Conservation (phyloP, 2,797 vertebrate genomes). For the Falco berigora region DNA sequence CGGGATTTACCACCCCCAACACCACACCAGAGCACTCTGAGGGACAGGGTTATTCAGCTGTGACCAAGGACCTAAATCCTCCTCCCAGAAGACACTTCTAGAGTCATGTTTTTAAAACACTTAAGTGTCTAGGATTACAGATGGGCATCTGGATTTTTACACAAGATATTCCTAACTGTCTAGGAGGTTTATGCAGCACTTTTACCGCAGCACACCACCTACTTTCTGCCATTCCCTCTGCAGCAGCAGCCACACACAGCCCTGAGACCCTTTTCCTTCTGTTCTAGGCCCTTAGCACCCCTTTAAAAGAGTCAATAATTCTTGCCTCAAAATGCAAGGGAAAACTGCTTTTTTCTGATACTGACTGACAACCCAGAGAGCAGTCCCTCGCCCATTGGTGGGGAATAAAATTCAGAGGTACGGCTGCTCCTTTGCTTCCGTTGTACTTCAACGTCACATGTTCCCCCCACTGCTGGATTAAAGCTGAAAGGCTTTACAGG, state of each 20-base stretch:
- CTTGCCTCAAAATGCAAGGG: neutral
- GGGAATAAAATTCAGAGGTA: neutral
- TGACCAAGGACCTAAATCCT: neutral
- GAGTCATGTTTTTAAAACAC: neutral
- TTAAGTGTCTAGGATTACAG: neutral
- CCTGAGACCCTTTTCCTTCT: neutral
- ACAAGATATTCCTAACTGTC: neutral
- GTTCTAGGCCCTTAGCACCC: neutral
- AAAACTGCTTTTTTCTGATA: neutral
- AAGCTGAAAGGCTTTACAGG: neutral
- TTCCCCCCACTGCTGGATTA: neutral
- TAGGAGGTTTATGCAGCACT: neutral
- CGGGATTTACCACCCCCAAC: neutral
- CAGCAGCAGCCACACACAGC: neutral
- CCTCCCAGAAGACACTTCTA: neutral
- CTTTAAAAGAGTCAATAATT: neutral
- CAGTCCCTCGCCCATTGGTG: neutral
- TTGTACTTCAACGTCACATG: neutral
- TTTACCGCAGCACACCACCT: neutral
- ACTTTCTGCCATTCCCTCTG: neutral
- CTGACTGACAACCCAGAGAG: neutral
- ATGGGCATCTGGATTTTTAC: neutral
- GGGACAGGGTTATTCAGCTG: neutral
- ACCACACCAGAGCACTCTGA: accelerated
- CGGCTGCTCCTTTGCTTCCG: neutral